phyloP scores from a whole-genome alignment of 37 sponge, comb jelly and placozoan genomes.

The Oscarella lobularis region DNA sequence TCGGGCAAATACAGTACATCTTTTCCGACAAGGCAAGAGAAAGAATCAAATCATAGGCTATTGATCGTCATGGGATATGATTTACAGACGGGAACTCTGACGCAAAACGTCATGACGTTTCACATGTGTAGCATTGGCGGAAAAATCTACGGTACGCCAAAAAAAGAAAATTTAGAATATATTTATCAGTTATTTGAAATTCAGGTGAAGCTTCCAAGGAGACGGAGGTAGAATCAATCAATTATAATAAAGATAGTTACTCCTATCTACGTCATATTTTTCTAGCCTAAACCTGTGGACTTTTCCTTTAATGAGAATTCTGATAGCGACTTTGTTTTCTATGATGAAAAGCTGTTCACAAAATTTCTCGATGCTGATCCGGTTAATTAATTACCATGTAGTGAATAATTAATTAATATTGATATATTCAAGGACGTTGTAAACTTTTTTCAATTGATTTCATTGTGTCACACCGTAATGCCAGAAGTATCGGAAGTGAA shows the following conservation, averaged over 20 bases:
- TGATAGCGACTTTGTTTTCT: conserved; percentile 51
- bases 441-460: conserved; percentile 70
- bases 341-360: conserved; percentile 24
- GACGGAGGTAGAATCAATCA: too few species aligned
- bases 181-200: not conserved
- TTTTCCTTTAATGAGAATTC: conserved; percentile 69
- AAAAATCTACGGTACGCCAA: not conserved
- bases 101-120: conserved; percentile 92
- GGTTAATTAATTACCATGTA: not conserved
- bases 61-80: not conserved
- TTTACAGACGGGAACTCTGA: conserved; percentile 84
- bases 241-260: too few species aligned
- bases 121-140: conserved; percentile 65
- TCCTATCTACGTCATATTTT: not conserved
- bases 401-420: not conserved
- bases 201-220: too few species aligned
- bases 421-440: not conserved
- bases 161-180: too few species aligned
- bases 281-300: conserved; percentile 13
- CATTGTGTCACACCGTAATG: conserved; percentile 92
- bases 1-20: conserved; percentile 94
- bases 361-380: not conserved
- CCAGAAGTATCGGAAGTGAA: conserved; percentile 28
- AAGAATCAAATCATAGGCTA: not conserved
- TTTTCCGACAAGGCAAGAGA: conserved; percentile 83